phyloP scores from a whole-genome alignment of 2,888 invertebrate species.

The Orthosia incerta region DNA sequence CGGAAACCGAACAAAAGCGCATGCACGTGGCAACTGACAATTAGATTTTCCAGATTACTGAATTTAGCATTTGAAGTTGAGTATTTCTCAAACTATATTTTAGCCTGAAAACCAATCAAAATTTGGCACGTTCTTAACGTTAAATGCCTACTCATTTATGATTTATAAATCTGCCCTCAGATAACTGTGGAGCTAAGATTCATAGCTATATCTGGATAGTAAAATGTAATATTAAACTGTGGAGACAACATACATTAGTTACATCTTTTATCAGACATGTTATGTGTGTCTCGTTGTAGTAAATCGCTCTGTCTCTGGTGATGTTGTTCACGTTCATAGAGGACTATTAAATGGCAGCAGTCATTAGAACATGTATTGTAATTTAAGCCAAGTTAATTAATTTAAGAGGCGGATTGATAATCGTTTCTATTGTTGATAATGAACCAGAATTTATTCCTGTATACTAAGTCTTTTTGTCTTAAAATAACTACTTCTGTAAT shows the following conservation, averaged over 20 bases:
- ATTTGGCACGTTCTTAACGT: no score
- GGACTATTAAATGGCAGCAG: conserved; percentile 3
- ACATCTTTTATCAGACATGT: conserved; percentile 25
- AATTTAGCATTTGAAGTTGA: no score
- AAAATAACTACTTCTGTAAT: no score
- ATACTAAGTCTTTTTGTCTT: no score
- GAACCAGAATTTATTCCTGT: background rate
- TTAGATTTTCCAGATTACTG: conserved; percentile 7
- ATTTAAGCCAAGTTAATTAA: conserved; percentile 24
- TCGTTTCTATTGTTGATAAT: background rate
- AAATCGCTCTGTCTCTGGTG: conserved; percentile 12
- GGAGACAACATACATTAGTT: conserved; percentile 26
- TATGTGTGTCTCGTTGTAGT: conserved; percentile 11
- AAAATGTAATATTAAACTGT: conserved; percentile 40
- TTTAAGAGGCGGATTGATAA: background rate
- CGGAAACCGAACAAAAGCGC: conserved; percentile 55
- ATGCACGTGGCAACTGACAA: conserved; percentile 57
- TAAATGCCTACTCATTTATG: no score
- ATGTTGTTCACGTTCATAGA: conserved; percentile 9
- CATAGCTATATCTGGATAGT: conserved; percentile 36
- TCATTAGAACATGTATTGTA: conserved; percentile 4
- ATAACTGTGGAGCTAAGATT: conserved; percentile 23
- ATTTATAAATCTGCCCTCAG: background rate
- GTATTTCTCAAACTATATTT: no score
- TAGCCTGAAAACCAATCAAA: no score